phyloP scores from a whole-genome alignment of 1,140 invertebrate species.

The Drosophila teissieri region DNA sequence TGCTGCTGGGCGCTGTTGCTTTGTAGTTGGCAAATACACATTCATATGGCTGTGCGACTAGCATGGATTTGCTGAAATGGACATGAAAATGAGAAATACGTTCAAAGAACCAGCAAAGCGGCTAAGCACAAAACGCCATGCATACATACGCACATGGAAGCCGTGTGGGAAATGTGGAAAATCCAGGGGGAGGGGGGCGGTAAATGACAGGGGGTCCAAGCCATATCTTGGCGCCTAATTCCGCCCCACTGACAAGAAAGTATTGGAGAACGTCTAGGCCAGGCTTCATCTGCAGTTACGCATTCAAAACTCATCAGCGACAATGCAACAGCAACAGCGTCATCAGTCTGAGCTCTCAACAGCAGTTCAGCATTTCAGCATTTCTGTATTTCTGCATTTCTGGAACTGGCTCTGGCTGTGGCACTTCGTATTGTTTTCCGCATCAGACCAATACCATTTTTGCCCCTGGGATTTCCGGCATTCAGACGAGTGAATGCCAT shows the following conservation, averaged over 20 bases:
- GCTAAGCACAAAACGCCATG: conserved; percentile 43
- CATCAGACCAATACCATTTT: conserved; percentile 9
- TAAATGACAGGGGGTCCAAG: conserved; percentile 1
- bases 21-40: conserved; percentile 77
- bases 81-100: conserved; percentile 81
- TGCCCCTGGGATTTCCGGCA: background rate
- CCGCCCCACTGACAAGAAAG: conserved; percentile 48
- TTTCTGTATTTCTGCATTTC: conserved; percentile 16
- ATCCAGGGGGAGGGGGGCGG: background rate
- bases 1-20: conserved; percentile 40
- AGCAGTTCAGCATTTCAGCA: conserved; percentile 22
- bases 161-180: background rate
- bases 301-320: conserved; percentile 74
- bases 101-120: conserved; percentile 76
- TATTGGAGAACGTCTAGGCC: conserved; percentile 30
- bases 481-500: conserved; percentile 36
- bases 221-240: conserved; percentile 6
- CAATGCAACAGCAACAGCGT: conserved; percentile 36
- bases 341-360: conserved; percentile 37
- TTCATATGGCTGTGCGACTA: conserved; percentile 59
- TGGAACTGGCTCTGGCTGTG: conserved; percentile 35
- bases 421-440: conserved; percentile 34
- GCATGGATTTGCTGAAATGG: conserved; percentile 74
- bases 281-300: conserved; percentile 53
- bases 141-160: conserved; percentile 23